Evolutionary conservation across 2,888 invertebrate species (phyloP).

Genomic region (Pardosa pseudoannulata): DNA sequence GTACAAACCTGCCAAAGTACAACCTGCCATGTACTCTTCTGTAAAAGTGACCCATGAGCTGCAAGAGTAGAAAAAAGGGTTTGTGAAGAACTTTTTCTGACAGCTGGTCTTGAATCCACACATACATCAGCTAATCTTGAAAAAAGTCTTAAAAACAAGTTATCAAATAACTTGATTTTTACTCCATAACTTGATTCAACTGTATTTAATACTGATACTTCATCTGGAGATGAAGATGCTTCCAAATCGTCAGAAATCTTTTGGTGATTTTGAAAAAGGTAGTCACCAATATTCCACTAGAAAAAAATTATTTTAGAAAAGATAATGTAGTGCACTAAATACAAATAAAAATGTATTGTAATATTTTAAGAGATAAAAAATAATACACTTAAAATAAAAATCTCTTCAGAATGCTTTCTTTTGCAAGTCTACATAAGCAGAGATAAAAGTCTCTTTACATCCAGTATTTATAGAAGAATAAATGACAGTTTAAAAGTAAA

Average conservation of each 20-base stretch:
- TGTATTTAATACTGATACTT: conserved; percentile 73
- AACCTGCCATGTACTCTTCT: conserved; percentile 93
- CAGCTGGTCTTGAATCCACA: conserved; percentile 95
- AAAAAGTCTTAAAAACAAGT: conserved; percentile 97
- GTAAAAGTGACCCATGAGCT: conserved; percentile 93
- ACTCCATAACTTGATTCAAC: conserved; percentile 85
- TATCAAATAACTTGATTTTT: conserved; percentile 84
- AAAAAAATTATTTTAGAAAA: neutral
- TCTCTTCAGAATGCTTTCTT: no score
- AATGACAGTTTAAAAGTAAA: no score
- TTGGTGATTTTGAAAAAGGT: conserved; percentile 95
- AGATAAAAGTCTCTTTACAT: no score
- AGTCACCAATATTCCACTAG: conserved; percentile 99
- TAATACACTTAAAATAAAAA: no score
- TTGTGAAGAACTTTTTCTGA: conserved; percentile 97
- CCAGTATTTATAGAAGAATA: no score
- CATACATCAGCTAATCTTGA: conserved; percentile 91
- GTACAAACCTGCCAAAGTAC: conserved; percentile 88
- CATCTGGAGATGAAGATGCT: conserved; percentile 80
- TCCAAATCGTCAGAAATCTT: conserved; percentile 70
- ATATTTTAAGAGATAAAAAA: no score
- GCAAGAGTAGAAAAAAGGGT: conserved; percentile 98
- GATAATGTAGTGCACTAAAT: no score
- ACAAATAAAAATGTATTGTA: no score
- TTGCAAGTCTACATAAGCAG: no score